A percentile compares a stretch with the other conserved stretches of the same genome.
These are phyloP conservation scores for Danionella dracula DNA, from an alignment of 2,797 vertebrate species.

Conservation along the genomic window DNA sequence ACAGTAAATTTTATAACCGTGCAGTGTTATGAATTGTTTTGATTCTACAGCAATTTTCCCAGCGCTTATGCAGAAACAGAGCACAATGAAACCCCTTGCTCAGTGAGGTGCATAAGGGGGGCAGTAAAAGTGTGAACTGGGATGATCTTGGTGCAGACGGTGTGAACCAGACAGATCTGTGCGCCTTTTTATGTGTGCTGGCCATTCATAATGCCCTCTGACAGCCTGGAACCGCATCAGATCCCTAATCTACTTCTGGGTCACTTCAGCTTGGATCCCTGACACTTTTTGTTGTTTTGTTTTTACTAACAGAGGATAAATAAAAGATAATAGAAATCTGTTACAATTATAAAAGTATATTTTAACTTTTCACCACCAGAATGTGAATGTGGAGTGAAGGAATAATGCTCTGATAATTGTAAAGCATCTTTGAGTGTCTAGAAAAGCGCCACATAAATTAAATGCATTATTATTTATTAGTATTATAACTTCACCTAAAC, in stretches of 20 bases:
- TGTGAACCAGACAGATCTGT: slow-evolving; percentile 21
- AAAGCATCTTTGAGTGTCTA: too few relatives aligned
- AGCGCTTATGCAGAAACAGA: too few relatives aligned
- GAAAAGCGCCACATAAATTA: too few relatives aligned
- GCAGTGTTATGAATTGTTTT: too few relatives aligned
- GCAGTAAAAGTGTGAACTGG: not conserved
- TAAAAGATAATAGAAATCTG: not conserved
- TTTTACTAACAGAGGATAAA: not conserved
- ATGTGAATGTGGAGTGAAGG: too few relatives aligned
- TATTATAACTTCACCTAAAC: too few relatives aligned
- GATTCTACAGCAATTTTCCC: too few relatives aligned
- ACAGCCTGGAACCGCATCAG: slow-evolving; percentile 52
- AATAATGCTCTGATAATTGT: too few relatives aligned
- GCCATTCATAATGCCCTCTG: slow-evolving; percentile 50
- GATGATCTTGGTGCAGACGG: not conserved
- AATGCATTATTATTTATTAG: too few relatives aligned
- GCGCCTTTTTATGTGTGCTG: slow-evolving; percentile 22
- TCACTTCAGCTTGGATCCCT: slow-evolving; percentile 48
- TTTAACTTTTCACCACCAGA: too few relatives aligned
- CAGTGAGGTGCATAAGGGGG: not conserved
- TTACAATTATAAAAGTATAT: too few relatives aligned
- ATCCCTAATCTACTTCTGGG: slow-evolving; percentile 51
- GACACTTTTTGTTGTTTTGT: not conserved
- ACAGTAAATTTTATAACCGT: too few relatives aligned
- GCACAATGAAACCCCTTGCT: not conserved